These are phyloP conservation scores for Pelecanoides urinatrix DNA, from an alignment of 2,113 vertebrate genomes.

Conservation along the genomic window DNA sequence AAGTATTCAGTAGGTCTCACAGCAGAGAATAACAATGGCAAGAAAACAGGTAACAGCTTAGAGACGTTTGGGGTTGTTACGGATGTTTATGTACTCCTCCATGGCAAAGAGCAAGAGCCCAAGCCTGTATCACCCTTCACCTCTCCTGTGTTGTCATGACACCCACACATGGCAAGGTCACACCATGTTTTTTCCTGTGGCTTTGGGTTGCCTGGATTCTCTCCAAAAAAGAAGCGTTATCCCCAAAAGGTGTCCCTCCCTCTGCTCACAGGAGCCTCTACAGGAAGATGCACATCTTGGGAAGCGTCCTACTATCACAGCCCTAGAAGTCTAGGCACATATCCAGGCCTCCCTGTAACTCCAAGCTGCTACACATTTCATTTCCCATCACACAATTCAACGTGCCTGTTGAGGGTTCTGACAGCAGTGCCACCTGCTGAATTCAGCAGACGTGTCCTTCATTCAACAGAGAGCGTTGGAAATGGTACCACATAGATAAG, in stretches of 20 bases:
- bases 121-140: neutral
- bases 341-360: neutral
- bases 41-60: neutral
- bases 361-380: neutral
- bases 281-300: neutral
- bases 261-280: neutral
- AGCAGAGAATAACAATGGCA: neutral
- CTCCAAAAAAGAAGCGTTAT: neutral
- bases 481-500: neutral
- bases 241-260: neutral
- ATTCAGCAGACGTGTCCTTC: neutral
- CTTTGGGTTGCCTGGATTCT: neutral
- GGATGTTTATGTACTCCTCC: neutral
- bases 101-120: neutral
- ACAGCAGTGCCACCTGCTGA: neutral
- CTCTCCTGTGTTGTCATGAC: neutral
- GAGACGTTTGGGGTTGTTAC: neutral
- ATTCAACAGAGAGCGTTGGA: neutral
- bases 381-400: neutral
- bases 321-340: neutral
- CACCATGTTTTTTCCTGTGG: neutral
- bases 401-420: accelerated
- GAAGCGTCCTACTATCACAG: neutral
- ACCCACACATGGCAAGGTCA: neutral
- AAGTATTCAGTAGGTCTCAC: neutral